Evolutionary conservation across 2,888 invertebrate genomes (phyloP).

Genomic region (Endomychus coccineus): DNA sequence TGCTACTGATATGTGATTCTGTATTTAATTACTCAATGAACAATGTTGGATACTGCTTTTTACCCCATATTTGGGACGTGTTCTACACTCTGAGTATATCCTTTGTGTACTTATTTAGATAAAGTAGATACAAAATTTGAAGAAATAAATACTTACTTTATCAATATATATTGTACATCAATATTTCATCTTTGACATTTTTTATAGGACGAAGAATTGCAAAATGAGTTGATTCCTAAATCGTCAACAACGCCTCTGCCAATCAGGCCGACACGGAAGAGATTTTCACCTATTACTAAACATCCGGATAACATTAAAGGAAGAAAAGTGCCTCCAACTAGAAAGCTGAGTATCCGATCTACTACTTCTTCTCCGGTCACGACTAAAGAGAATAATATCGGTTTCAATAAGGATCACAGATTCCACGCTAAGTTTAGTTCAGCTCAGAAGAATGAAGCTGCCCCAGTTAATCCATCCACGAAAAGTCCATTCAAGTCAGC

Average conservation of each 20-base stretch:
- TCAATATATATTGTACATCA: too few species aligned
- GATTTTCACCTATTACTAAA: slow-evolving; percentile 27
- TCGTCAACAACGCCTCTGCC: slow-evolving; percentile 12
- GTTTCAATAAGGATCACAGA: slow-evolving; percentile 32
- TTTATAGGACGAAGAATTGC: slow-evolving; percentile 25
- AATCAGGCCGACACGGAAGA: slow-evolving; percentile 25
- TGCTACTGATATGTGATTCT: too few species aligned
- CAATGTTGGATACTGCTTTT: too few species aligned
- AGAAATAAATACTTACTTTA: too few species aligned
- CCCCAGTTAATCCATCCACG: slow-evolving; percentile 3
- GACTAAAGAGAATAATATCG: slow-evolving; percentile 18
- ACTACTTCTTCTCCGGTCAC: slow-evolving; percentile 16
- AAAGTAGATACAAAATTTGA: too few species aligned
- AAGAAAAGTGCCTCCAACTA: slow-evolving; percentile 10
- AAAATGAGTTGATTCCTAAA: slow-evolving; percentile 30
- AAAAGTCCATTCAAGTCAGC: slow-evolving; percentile 19
- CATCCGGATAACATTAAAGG: slow-evolving; percentile 10
- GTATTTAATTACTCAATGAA: too few species aligned
- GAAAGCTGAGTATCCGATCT: slow-evolving; percentile 9
- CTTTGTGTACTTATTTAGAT: too few species aligned
- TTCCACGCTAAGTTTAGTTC: slow-evolving; percentile 34
- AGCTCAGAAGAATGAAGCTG: slow-evolving; percentile 15
- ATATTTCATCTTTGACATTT: too few species aligned
- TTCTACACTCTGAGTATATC: too few species aligned
- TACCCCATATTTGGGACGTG: too few species aligned